phyloP scores from a whole-genome alignment of 2,113 vertebrate genomes.

The Lamprotornis superbus region DNA sequence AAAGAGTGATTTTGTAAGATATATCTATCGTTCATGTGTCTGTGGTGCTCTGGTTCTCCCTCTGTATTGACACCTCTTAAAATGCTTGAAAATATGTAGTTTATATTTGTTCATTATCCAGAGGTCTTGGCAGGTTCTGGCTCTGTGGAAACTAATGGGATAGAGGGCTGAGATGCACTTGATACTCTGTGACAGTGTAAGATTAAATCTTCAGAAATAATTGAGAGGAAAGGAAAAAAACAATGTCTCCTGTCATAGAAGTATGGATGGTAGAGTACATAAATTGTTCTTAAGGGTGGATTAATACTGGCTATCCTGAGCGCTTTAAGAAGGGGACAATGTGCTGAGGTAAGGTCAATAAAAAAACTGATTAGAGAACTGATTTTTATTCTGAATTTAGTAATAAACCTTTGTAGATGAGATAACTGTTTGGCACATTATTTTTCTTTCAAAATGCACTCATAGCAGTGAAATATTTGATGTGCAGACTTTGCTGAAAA shows the following conservation, averaged over 20 bases:
- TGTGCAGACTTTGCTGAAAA: background rate
- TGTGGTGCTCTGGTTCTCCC: background rate
- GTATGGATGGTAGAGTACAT: background rate
- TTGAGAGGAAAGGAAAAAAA: slow-evolving; percentile 16
- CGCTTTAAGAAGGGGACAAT: background rate
- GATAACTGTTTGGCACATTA: background rate
- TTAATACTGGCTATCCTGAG: background rate
- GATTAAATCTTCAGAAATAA: slow-evolving; percentile 45
- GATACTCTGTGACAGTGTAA: slow-evolving; percentile 5
- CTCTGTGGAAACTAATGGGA: background rate
- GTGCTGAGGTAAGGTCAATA: background rate
- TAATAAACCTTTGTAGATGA: background rate
- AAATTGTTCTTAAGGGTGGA: background rate
- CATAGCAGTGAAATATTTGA: background rate
- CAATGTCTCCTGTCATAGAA: background rate
- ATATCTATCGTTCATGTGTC: background rate
- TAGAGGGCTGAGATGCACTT: slow-evolving; percentile 18
- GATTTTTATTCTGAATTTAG: background rate
- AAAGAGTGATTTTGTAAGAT: background rate
- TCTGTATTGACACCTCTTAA: background rate
- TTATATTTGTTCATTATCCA: background rate
- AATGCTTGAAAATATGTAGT: background rate
- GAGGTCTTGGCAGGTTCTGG: slow-evolving; percentile 20
- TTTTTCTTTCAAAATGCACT: background rate
- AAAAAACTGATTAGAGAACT: background rate